Conservation (phyloP, 2,888 invertebrate genomes). For the Athalia rosae region DNA sequence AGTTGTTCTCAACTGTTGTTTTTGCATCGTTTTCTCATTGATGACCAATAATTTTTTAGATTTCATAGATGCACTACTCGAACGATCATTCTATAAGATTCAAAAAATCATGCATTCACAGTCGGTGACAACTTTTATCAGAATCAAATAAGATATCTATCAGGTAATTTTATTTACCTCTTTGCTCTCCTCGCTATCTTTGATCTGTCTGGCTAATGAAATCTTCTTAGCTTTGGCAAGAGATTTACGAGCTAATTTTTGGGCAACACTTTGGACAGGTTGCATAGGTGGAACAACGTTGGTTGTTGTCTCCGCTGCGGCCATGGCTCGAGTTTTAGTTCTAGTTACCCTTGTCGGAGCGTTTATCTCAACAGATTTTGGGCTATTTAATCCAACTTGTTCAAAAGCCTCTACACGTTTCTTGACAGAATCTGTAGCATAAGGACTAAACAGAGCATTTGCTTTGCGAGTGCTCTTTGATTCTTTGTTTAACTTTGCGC, state of each 20-base stretch:
- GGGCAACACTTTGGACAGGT: conserved; percentile 55
- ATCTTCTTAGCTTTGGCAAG: conserved; percentile 67
- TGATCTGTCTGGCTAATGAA: conserved; percentile 61
- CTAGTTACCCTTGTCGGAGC: conserved; percentile 74
- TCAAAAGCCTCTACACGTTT: conserved; percentile 79
- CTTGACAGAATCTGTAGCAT: conserved; percentile 77
- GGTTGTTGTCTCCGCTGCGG: conserved; percentile 63
- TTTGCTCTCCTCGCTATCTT: conserved; percentile 63
- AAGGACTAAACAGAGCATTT: conserved; percentile 75
- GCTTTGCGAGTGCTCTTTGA: conserved; percentile 66
- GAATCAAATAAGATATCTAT: background rate
- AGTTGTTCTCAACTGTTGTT: conserved; percentile 60
- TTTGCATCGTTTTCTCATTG: conserved; percentile 56
- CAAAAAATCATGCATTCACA: background rate
- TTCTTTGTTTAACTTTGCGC: conserved; percentile 45
- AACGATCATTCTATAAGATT: conserved; percentile 57
- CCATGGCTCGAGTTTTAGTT: conserved; percentile 77
- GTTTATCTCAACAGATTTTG: conserved; percentile 57
- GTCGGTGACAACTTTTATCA: too few relatives aligned
- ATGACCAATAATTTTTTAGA: conserved; percentile 49
- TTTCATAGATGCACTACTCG: conserved; percentile 52
- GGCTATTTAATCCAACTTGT: conserved; percentile 73
- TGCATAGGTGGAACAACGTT: conserved; percentile 29
- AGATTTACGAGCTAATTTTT: conserved; percentile 67
- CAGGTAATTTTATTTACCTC: conserved; percentile 59